These are phyloP conservation scores for Azorinus chamasolen DNA, from an alignment of 2,888 invertebrate genomes.

Conservation along the genomic window DNA sequence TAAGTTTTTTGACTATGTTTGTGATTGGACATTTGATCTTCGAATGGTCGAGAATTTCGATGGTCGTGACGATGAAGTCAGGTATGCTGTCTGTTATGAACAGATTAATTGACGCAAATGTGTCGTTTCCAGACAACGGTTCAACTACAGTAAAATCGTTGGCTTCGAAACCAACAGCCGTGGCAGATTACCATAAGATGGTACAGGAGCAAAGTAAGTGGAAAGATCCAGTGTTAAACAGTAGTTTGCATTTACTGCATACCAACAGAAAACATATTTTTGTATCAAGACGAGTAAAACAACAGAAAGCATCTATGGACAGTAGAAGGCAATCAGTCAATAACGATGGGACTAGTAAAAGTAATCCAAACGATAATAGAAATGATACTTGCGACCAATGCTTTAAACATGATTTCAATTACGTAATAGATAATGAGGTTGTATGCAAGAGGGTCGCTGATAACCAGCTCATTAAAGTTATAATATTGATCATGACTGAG, in stretches of 20 bases:
- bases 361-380: constrained; percentile 1
- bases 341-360: too few relatives aligned
- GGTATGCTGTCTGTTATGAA: constrained; percentile 9
- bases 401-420: constrained; percentile 63
- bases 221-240: too few relatives aligned
- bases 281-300: too few relatives aligned
- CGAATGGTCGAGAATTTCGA: neutral
- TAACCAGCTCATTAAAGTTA: constrained; percentile 32
- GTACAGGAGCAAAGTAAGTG: too few relatives aligned
- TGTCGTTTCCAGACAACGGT: neutral
- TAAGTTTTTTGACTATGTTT: constrained; percentile 5
- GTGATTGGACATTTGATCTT: constrained; percentile 2
- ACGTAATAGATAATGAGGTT: constrained; percentile 51
- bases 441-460: constrained; percentile 37
- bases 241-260: too few relatives aligned
- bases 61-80: constrained; percentile 20
- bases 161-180: too few relatives aligned
- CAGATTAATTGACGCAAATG: neutral
- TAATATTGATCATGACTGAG: constrained; percentile 53
- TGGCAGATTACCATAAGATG: too few relatives aligned
- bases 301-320: neutral
- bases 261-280: too few relatives aligned
- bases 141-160: neutral
- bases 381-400: constrained; percentile 47
- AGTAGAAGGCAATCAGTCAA: too few relatives aligned